Base-by-base conservation (phyloP, 2,888 invertebrate species). In the Xestia c-nigrum region DNA sequence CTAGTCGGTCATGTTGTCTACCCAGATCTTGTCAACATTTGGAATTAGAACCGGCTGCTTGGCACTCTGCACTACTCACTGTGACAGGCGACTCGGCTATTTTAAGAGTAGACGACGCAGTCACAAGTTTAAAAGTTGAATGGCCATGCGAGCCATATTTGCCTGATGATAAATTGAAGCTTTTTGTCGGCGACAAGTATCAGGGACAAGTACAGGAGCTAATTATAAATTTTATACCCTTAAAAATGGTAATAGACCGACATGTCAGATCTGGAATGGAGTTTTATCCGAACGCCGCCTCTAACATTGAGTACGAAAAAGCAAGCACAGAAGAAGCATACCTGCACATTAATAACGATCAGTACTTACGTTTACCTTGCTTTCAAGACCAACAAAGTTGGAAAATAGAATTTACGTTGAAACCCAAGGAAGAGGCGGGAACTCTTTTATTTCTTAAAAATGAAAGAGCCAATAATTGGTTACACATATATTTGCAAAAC, bases 171-270 rank as follows among this genome's bases (percentile, higher is more conserved):
- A 92, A 92, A 83, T 89, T 95, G 59, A 90, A 92, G 78, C 92
- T 97, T 86, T 90, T 85, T 77, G 88, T 97, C 6, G 97, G 97
- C 12, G 95, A 95, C 87, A 93, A 91, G 84, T 92, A 96, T 74
- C 94, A 94, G 52, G 97, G 97, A 2, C 95, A 95, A 89, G 91
- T 97, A 71, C 96, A 97, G 87, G 95, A 96, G 84, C 64, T 97
- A 14, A 91, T 94, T 52, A 86, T 97, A 24, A 97, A 97, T 87
- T 97, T 97, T 84, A 94, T 93, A 59, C 94, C 95, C 2, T 83
- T 97, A 57, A 90, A 89, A 72, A 89, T 96, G 83, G 87, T 89
- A 43, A 87, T 92, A 47, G 90, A 91, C 76, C 89, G 89, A 67
- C 84, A 91, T 65, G 80, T 75, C 55, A 90, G 81, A 78, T 72